Base-by-base conservation (phyloP, 2,888 invertebrate species). In the Idaea biselata region DNA sequence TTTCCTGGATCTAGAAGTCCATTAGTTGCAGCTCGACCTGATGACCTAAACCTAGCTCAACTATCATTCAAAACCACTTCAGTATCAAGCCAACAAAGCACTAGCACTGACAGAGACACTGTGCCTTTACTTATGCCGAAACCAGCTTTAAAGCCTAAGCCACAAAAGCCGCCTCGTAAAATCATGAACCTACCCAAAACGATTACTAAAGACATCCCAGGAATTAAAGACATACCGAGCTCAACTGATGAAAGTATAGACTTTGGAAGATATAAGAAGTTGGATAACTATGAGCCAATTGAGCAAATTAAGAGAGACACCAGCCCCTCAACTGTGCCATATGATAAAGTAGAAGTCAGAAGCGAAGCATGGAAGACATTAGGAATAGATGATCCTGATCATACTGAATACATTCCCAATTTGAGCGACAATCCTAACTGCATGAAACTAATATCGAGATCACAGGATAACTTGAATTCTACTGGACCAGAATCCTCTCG, bases 1-100 rank as follows among this genome's bases (percentile, higher is more conserved):
- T 96, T 96, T 79, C 95, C 97, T 25, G 94, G 97, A 18, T 97
- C 97, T 5, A 93, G 97, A 71, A 97, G 96, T 74, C 97, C 97
- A 0, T 82, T 97, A 70, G 96, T 97, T 2, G 95, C 95, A 64
- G 81, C 93, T 7, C 83, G 87, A 63, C 90, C 93, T 62, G 93
- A 93, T 78, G 93, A 93, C 63, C 75, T 93, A 60, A 93, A 88
- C 70, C 80, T 93, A 65, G 89, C 86, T 70, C 87, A 91, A 17
- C 77, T 93, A 11, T 92, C 91, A 64, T 92, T 92, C 66, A 92
- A 91, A 76, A 88, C 89, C 58, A 73, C 86, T 62, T 89, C 92
- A 62, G 83, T 88, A 8, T 86, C 88, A 54, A 89, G 91, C 70
- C 91, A 90, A 68, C 88, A 86, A 64, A 87, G 87, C 66, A 75